A percentile compares a stretch with the other conserved stretches of the same genome.
Evolutionary conservation across 2,113 vertebrate species (phyloP).

Genomic region (Anoplopoma fimbria): DNA sequence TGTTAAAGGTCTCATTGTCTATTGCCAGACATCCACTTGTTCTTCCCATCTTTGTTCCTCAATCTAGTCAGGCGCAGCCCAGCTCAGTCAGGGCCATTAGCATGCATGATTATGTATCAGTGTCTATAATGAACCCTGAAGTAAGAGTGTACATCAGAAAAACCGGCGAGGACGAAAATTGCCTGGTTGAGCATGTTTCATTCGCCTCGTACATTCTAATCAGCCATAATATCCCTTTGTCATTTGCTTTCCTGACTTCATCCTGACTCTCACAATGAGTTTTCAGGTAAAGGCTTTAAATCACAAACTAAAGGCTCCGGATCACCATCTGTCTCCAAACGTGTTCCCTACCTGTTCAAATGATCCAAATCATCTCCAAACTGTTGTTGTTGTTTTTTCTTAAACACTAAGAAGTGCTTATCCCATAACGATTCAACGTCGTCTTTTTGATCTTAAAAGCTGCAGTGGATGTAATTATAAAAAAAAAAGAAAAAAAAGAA

Average conservation of each 20-base stretch:
- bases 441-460: constrained; percentile 80
- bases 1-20: constrained; percentile 33
- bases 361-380: constrained; percentile 63
- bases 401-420: constrained; percentile 59
- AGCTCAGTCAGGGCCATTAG: constrained; percentile 74
- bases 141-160: constrained; percentile 79
- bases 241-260: constrained; percentile 75
- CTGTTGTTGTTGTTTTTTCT: constrained; percentile 34
- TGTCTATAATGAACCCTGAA: constrained; percentile 81
- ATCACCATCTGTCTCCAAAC: constrained; percentile 73
- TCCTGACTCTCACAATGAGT: constrained; percentile 64
- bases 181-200: constrained; percentile 70
- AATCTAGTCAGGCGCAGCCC: constrained; percentile 61
- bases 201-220: constrained; percentile 77
- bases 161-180: constrained; percentile 73
- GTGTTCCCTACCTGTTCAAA: constrained; percentile 58
- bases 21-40: constrained; percentile 18
- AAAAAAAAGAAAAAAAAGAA: constrained; percentile 33
- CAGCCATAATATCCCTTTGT: constrained; percentile 71
- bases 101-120: constrained; percentile 82
- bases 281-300: constrained; percentile 68
- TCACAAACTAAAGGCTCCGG: constrained; percentile 61
- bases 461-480: constrained; percentile 64
- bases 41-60: constrained; percentile 55
- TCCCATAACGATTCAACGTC: constrained; percentile 52